Evolutionary conservation across 1,140 invertebrate genomes (phyloP).

Genomic region (Lordiphosa stackelbergi): DNA sequence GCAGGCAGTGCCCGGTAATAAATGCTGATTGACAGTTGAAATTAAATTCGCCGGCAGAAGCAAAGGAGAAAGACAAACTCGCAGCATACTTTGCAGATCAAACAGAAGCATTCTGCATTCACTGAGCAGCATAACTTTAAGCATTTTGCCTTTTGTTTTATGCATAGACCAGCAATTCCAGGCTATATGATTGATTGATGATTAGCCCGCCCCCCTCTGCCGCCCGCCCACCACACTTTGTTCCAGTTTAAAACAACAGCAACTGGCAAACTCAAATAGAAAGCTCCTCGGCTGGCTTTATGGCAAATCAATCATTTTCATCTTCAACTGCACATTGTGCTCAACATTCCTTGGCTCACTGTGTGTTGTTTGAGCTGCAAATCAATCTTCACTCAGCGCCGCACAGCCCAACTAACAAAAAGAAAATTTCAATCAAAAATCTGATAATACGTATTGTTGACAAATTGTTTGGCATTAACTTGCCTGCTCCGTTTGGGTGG

Average conservation of each 20-base stretch:
- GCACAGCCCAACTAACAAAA: slow-evolving; percentile 9
- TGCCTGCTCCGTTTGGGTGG: not conserved
- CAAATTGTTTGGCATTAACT: slow-evolving; percentile 54
- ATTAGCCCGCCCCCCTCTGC: slow-evolving; percentile 30
- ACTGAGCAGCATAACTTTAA: slow-evolving; percentile 15
- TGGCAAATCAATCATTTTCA: slow-evolving; percentile 66
- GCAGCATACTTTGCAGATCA: slow-evolving; percentile 24
- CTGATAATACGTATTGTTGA: slow-evolving; percentile 54
- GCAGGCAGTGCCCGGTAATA: slow-evolving; percentile 19
- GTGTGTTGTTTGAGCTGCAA: slow-evolving; percentile 25
- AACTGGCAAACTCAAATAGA: slow-evolving; percentile 46
- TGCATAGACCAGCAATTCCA: slow-evolving; percentile 35
- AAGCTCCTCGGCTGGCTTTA: slow-evolving; percentile 36
- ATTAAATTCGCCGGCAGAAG: slow-evolving; percentile 30
- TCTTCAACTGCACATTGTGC: slow-evolving; percentile 56
- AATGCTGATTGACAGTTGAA: slow-evolving; percentile 50
- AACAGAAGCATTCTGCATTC: slow-evolving; percentile 7
- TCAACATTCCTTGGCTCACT: slow-evolving; percentile 16
- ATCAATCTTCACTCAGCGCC: slow-evolving; percentile 49
- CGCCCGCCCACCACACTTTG: not conserved
- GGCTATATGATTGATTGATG: slow-evolving; percentile 63
- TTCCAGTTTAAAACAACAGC: slow-evolving; percentile 43
- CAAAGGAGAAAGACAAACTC: slow-evolving; percentile 16
- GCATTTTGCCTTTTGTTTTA: slow-evolving; percentile 42
- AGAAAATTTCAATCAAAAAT: slow-evolving; percentile 42